Evolutionary conservation across 2,797 vertebrate genomes (phyloP), one percentile per base, ranked within the genome.

Genomic region (Acipenser oxyrinchus): DNA sequence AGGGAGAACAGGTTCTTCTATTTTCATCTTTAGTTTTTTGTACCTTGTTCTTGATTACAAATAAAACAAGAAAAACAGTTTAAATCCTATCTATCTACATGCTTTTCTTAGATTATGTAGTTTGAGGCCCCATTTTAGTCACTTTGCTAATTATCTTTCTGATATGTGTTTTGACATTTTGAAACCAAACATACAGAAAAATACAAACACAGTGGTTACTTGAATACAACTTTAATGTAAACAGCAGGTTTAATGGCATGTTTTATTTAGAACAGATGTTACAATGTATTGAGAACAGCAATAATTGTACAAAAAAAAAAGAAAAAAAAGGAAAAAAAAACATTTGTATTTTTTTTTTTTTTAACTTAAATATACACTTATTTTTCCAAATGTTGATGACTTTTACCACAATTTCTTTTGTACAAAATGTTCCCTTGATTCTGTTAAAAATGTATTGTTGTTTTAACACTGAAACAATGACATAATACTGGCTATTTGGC

Each of bases 321-420:
- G 80, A 1, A 18, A 18, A 18, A 18, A 18, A 18, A 37, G 37
- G 37, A 37, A 37, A 37, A 37, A 4, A 37, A 37, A 37, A 37
- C 37, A 37, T 37, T 37, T 37, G 37, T 37, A 78, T 86, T 75
- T 37, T 80, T 76, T 75, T 18, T 18, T 18, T 18, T 2, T 85
- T 87, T 86, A 88, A 83, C 81, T 89, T 95, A 94, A 94, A 93
- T 88, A 89, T 83, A 89, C 88, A 88, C 82, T 79, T 84, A 37
- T 37, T 37, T 84, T 90, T 81, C 51, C 83, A 87, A 85, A 84
- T 37, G 37, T 87, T 89, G 83, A 81, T 88, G 82, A 84, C 82
- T 91, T 82, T 84, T 79, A 37, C 37, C 37, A 37, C 5, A 5
- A 5, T 37, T 37, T 5, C 5, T 5, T 37, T 37, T 37, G 37